Conservation (phyloP, 2,113 vertebrate species). For the Trichechus manatus region DNA sequence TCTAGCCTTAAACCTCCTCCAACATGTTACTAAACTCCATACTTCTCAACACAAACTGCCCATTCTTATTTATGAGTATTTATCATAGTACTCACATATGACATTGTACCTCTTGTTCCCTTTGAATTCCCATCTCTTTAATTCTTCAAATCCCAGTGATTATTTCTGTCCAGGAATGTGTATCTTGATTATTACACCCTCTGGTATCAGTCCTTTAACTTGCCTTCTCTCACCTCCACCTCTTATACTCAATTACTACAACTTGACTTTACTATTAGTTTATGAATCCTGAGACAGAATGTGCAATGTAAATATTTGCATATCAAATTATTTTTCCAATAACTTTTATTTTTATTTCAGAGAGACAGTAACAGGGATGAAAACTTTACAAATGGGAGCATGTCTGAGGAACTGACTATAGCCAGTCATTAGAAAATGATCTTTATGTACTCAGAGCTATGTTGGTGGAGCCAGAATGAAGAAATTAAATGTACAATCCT, state of each 20-base stretch:
- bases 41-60: not conserved
- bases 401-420: not conserved
- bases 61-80: slow-evolving; percentile 9
- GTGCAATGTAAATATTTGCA: not conserved
- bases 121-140: not conserved
- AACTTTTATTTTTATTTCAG: not conserved
- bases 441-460: not conserved
- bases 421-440: not conserved
- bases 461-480: not conserved
- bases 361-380: not conserved
- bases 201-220: not conserved
- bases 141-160: not conserved
- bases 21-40: not conserved
- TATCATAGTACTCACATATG: not conserved
- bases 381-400: not conserved
- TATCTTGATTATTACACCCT: not conserved
- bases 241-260: not conserved
- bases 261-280: not conserved
- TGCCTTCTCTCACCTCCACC: not conserved
- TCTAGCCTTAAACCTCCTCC: not conserved
- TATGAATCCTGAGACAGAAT: not conserved
- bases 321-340: not conserved
- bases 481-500: not conserved
- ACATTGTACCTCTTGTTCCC: not conserved
- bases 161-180: not conserved